Conservation (phyloP, 2,797 vertebrate genomes). For the Hephaestus fuliginosus region DNA sequence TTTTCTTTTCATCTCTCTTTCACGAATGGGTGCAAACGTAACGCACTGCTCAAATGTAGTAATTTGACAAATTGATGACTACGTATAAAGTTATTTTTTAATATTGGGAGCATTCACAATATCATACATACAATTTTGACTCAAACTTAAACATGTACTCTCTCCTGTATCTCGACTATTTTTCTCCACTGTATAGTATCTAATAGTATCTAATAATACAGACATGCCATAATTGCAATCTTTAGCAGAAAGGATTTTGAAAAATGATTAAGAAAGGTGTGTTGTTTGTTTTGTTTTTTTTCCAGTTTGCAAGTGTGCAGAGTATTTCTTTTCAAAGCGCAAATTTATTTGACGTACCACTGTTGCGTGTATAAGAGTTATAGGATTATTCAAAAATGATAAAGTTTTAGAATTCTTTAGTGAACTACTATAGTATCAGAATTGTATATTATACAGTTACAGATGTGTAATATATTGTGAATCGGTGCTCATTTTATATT, state of each 20-base stretch:
- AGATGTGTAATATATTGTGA: slow-evolving; percentile 85
- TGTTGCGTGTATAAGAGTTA: slow-evolving; percentile 65
- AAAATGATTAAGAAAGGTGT: slow-evolving; percentile 40
- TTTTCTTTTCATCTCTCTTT: slow-evolving; percentile 66
- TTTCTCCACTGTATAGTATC: slow-evolving; percentile 66
- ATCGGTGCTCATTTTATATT: slow-evolving; percentile 82
- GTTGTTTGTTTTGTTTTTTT: slow-evolving; percentile 34
- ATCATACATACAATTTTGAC: slow-evolving; percentile 53
- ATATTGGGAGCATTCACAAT: slow-evolving; percentile 60
- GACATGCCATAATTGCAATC: slow-evolving; percentile 59
- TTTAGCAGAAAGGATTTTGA: slow-evolving; percentile 51
- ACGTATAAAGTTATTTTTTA: slow-evolving; percentile 68
- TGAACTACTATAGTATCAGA: slow-evolving; percentile 76
- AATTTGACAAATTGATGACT: slow-evolving; percentile 61
- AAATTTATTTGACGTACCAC: slow-evolving; percentile 63
- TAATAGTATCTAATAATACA: slow-evolving; percentile 61
- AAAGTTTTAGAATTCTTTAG: slow-evolving; percentile 68
- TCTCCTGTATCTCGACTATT: slow-evolving; percentile 62
- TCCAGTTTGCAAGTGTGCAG: slow-evolving; percentile 52
- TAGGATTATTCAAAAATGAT: slow-evolving; percentile 63
- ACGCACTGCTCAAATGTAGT: slow-evolving; percentile 52
- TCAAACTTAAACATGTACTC: slow-evolving; percentile 63
- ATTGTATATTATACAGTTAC: slow-evolving; percentile 80
- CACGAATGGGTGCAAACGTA: slow-evolving; percentile 48
- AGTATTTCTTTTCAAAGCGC: slow-evolving; percentile 44